A percentile compares a stretch with the other conserved stretches of the same genome.
Evolutionary conservation across 2,797 vertebrate genomes (phyloP).

Genomic region (Rhinatrema bivittatum): DNA sequence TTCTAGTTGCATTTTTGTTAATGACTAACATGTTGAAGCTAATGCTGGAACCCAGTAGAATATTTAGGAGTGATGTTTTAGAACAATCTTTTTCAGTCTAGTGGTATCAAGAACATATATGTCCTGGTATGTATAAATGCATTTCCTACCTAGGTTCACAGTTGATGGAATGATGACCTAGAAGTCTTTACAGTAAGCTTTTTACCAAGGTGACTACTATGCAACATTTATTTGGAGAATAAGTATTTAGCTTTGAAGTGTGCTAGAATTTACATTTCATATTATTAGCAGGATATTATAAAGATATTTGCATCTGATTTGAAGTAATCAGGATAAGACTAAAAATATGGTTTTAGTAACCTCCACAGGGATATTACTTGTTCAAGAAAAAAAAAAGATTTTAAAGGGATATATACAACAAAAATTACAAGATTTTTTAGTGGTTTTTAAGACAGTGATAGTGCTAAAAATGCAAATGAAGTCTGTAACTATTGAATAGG

Average conservation of each 20-base stretch:
- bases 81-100: too few species aligned
- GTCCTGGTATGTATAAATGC: background rate
- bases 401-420: background rate
- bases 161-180: conserved; percentile 41
- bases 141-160: conserved; percentile 18
- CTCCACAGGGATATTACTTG: conserved; percentile 26
- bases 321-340: conserved; percentile 3
- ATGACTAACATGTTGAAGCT: too few species aligned
- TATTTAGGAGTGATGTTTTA: too few species aligned
- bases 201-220: background rate
- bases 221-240: background rate
- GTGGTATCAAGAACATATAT: background rate
- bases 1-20: too few species aligned
- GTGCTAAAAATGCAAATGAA: conserved; percentile 17
- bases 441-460: conserved; percentile 32
- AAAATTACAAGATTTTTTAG: conserved; percentile 13
- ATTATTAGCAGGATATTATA: background rate
- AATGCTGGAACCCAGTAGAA: too few species aligned
- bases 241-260: background rate
- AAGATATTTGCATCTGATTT: background rate
- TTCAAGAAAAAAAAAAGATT: conserved; percentile 13
- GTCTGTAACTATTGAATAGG: too few species aligned
- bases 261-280: background rate
- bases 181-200: conserved; percentile 6
- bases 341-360: conserved; percentile 10